A percentile compares a stretch with the other conserved stretches of the same genome.
Evolutionary conservation across 1,140 invertebrate species (phyloP).

Genomic region (Branchinecta lynchi): DNA sequence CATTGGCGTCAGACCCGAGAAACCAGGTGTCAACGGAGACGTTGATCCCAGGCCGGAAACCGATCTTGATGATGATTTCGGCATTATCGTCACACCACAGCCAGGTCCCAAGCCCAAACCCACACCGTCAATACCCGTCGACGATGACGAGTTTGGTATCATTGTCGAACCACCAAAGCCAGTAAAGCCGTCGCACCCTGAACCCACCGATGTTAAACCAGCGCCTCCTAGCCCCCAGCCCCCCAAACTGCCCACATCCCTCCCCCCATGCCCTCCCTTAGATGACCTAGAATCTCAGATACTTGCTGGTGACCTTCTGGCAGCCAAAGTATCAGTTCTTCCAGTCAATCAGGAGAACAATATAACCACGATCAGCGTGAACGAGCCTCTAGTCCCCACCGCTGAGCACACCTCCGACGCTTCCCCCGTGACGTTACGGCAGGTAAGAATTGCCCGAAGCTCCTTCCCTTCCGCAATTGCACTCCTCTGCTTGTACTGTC

Average conservation of each 20-base stretch:
- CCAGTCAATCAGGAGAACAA: background rate
- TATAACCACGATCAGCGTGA: background rate
- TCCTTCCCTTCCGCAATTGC: background rate
- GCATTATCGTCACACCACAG: background rate
- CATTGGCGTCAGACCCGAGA: background rate
- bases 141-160: background rate
- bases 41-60: background rate
- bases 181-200: background rate
- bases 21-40: background rate
- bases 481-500: no score
- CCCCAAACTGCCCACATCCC: background rate
- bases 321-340: background rate
- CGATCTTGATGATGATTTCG: background rate
- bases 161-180: background rate
- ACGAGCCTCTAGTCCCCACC: background rate
- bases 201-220: background rate
- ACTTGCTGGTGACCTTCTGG: background rate
- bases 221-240: background rate
- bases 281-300: conserved; percentile 11
- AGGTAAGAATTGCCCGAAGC: background rate
- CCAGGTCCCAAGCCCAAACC: background rate
- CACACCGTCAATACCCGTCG: background rate
- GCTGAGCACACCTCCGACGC: background rate
- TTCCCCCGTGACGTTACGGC: conserved; percentile 6
- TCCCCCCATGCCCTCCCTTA: background rate